Evolutionary conservation across 2,113 vertebrate species (phyloP).

Genomic region (Myiozetetes cayanensis): DNA sequence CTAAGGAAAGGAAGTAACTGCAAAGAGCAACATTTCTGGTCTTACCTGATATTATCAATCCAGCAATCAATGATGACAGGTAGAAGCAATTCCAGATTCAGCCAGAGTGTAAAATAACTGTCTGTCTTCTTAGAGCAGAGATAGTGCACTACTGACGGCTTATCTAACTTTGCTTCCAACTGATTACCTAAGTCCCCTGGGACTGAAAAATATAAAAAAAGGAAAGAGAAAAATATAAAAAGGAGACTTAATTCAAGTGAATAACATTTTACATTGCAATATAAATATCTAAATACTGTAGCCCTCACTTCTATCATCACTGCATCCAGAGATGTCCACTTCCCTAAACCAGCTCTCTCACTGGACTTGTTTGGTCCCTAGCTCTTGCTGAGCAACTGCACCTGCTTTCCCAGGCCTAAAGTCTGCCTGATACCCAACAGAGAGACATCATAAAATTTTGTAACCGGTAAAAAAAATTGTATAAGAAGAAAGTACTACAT

Average conservation of each 20-base stretch:
- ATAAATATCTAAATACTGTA: neutral
- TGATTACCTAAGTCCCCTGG: slow-evolving; percentile 97
- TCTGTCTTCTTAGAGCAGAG: slow-evolving; percentile 94
- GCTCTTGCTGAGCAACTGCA: too few species aligned
- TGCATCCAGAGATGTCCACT: neutral
- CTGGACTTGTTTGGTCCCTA: too few species aligned
- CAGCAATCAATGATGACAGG: slow-evolving; percentile 96
- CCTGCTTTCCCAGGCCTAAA: too few species aligned
- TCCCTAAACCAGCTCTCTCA: too few species aligned
- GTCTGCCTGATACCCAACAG: too few species aligned
- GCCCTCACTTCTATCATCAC: neutral
- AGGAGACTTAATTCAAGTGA: neutral
- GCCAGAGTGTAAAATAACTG: slow-evolving; percentile 93
- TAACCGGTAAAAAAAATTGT: neutral
- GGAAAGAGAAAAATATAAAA: neutral
- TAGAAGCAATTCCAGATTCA: slow-evolving; percentile 93
- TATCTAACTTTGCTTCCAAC: slow-evolving; percentile 94
- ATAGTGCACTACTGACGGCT: slow-evolving; percentile 94
- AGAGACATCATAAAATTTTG: neutral
- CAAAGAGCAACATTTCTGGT: neutral
- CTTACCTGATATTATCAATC: slow-evolving; percentile 97
- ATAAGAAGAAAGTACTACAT: neutral
- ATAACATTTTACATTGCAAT: neutral
- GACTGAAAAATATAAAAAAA: slow-evolving; percentile 73
- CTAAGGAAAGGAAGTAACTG: neutral